phyloP scores from a whole-genome alignment of 2,888 invertebrate genomes.

The Pinctada fucata region DNA sequence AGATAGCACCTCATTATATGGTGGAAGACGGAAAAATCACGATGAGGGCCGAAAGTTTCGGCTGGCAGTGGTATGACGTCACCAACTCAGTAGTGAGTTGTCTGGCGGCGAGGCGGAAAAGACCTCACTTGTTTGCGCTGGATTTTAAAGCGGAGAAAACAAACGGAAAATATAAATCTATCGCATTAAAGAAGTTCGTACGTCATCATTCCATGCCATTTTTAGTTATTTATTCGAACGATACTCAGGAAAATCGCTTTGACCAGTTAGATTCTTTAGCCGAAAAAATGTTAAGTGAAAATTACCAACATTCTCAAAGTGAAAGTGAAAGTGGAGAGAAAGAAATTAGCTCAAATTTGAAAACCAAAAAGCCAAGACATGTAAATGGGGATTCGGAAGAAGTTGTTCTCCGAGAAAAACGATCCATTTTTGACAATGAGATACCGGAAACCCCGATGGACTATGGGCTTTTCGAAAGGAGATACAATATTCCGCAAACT shows the following conservation, averaged over 20 bases:
- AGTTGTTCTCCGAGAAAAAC: constrained; percentile 39
- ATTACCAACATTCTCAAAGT: not conserved
- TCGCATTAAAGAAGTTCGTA: constrained; percentile 67
- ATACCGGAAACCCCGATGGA: constrained; percentile 70
- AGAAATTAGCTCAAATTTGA: not conserved
- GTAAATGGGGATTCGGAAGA: not conserved
- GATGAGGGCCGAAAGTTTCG: constrained; percentile 58
- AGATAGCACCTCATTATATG: constrained; percentile 65
- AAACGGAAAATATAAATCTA: constrained; percentile 54
- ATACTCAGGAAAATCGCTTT: constrained; percentile 67
- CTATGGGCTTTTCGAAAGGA: constrained; percentile 52
- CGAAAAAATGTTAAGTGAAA: constrained; percentile 43
- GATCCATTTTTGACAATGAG: constrained; percentile 73
- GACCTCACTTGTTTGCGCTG: constrained; percentile 67
- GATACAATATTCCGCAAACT: constrained; percentile 66
- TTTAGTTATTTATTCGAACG: constrained; percentile 75
- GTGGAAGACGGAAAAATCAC: constrained; percentile 57
- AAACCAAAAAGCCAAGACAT: not conserved
- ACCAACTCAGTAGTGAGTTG: constrained; percentile 68
- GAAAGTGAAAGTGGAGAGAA: constrained; percentile 24
- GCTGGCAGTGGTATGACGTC: constrained; percentile 75
- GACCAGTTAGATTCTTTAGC: constrained; percentile 62
- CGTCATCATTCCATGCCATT: constrained; percentile 72
- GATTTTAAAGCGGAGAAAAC: constrained; percentile 62
- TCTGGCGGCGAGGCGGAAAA: constrained; percentile 53